Base-by-base conservation (phyloP, 2,888 invertebrate genomes). In the Agrilus mali region DNA sequence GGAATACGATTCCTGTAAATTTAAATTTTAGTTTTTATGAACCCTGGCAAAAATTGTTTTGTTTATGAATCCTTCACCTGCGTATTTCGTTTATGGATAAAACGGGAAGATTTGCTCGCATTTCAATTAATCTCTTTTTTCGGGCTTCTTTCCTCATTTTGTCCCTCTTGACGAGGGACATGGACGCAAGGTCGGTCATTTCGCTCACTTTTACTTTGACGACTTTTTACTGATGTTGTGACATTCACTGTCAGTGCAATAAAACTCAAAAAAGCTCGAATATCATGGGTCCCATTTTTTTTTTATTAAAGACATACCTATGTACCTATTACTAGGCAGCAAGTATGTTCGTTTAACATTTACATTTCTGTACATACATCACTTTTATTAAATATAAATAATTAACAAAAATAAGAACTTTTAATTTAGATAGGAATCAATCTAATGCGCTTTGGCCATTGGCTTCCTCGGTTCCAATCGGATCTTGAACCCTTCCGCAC, bases 401-500 rank as follows among this genome's bases (percentile, higher is more conserved):
- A 10, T 27, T 27, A 27, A 27, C 27, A 27, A 27, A 27, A 27
- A 27, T 27, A 27, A 27, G 27, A 10, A 27, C 27, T 27, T 10
- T 27, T 27, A 27, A 10, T 27, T 4, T 27, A 15, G n/a, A 20
- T 20, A 20, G 6, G 17, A 38, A 17, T 38, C 15, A 38, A 17
- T 38, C 15, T 16, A 16, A 4, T 36, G 22, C 20, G 51, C 53
- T 40, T 52, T 55, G n/a, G 49, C 44, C 45, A 47, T 51, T 36
- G 45, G 36, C 44, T 46, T 48, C 58, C 86, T 77, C 12, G 82
- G 80, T 55, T 78, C 74, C 33, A 88, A 68, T 49, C 74, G 76
- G 42, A 88, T 77, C 52, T 73, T 74, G 64, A 85, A 85, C 2
- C 85, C 85, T 48, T 84, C 82, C 16, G 75, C 72, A 43, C 84